These are phyloP conservation scores for Stichopus horrens DNA, from an alignment of 53 echinoderm and acorn worm genomes.

Conservation along the genomic window DNA sequence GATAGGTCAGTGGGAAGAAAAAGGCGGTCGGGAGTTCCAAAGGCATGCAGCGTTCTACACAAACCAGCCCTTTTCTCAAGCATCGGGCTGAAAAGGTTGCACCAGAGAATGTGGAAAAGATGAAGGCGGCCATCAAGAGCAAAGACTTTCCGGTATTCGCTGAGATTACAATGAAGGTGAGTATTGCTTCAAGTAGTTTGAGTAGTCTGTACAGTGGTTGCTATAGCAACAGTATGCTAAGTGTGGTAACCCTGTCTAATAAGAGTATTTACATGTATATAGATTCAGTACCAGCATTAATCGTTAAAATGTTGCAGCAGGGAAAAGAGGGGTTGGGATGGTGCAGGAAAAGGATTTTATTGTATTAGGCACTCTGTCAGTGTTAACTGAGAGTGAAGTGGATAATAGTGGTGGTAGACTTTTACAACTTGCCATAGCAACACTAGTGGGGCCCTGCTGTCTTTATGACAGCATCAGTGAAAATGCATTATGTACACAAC, in stretches of 20 bases:
- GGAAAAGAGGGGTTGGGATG: too few species aligned
- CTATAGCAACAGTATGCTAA: background rate
- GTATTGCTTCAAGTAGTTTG: background rate
- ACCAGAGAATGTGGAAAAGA: constrained; percentile 73
- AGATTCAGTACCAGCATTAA: too few species aligned
- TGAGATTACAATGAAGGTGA: constrained; percentile 96
- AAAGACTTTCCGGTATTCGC: constrained; percentile 86
- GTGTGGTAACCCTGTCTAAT: background rate
- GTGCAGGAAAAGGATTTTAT: too few species aligned
- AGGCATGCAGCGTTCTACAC: constrained; percentile 84
- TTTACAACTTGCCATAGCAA: too few species aligned
- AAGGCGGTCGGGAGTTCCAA: constrained; percentile 81
- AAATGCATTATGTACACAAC: too few species aligned
- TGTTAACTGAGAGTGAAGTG: too few species aligned
- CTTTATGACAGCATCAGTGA: too few species aligned
- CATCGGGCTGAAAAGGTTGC: constrained; percentile 69
- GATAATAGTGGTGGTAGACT: too few species aligned
- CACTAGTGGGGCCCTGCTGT: too few species aligned
- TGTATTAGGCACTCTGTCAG: too few species aligned
- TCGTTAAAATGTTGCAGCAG: too few species aligned
- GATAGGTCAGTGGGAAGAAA: constrained; percentile 91
- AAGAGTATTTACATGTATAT: too few species aligned
- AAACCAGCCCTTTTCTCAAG: constrained; percentile 81
- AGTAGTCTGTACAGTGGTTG: background rate
- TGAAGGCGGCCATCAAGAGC: constrained; percentile 75